phyloP scores from a whole-genome alignment of 2,113 vertebrate genomes.

The Leptodactylus fuscus region DNA sequence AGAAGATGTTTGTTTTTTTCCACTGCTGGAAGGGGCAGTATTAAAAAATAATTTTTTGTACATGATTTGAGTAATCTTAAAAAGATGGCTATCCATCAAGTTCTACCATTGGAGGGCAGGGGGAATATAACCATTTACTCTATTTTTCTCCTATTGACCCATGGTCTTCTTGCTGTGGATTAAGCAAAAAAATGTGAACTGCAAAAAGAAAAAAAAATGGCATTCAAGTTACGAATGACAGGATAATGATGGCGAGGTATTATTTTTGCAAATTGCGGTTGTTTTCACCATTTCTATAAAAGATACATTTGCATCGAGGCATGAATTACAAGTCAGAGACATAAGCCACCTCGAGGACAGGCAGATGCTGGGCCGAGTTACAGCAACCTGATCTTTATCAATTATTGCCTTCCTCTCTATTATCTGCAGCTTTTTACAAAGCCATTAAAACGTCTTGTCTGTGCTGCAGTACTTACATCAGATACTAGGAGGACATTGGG shows the following conservation, averaged over 20 bases:
- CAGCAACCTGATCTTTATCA: slow-evolving; percentile 18
- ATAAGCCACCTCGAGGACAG: background rate
- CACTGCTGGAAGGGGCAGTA: background rate
- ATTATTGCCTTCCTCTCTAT: slow-evolving; percentile 15
- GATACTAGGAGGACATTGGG: background rate
- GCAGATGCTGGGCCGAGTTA: background rate
- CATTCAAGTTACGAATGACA: background rate
- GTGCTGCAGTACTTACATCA: background rate
- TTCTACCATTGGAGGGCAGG: too few relatives aligned
- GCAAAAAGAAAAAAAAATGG: background rate
- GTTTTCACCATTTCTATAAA: background rate
- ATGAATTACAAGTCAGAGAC: background rate
- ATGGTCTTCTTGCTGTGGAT: background rate
- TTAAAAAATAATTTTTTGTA: background rate
- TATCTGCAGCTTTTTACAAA: background rate
- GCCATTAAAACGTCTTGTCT: background rate
- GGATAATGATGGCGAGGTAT: background rate
- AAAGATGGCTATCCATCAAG: too few relatives aligned
- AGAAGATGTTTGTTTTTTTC: background rate
- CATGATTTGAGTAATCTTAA: too few relatives aligned
- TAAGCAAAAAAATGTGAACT: background rate
- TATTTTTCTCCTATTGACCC: background rate
- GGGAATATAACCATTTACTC: too few relatives aligned
- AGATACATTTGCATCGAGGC: background rate
- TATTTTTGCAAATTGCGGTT: background rate